These are phyloP conservation scores for Dione juno DNA, from an alignment of 2,888 invertebrate genomes.

Conservation along the genomic window DNA sequence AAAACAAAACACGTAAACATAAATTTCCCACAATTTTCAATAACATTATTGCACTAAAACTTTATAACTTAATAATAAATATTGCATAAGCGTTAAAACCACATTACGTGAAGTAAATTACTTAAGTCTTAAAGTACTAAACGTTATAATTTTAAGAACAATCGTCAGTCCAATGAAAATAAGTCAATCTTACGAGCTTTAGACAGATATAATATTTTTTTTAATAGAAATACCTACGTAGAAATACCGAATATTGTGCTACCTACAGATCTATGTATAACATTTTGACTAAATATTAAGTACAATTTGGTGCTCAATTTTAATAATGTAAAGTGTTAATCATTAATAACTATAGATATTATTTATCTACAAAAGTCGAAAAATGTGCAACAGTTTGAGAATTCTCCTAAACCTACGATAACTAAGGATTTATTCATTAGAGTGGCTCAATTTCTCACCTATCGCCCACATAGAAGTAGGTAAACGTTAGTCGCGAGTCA, in stretches of 20 bases:
- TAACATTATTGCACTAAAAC: constrained; percentile 82
- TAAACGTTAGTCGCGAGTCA: background rate
- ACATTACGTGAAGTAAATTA: constrained; percentile 69
- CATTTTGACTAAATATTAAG: constrained; percentile 83
- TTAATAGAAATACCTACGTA: constrained; percentile 51
- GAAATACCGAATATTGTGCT: constrained; percentile 65
- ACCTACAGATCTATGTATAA: constrained; percentile 62
- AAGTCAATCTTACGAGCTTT: constrained; percentile 67
- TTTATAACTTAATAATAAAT: constrained; percentile 82
- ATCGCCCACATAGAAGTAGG: constrained; percentile 22
- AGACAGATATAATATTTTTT: constrained; percentile 64
- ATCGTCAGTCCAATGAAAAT: constrained; percentile 78
- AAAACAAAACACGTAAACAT: constrained; percentile 77
- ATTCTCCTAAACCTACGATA: constrained; percentile 61
- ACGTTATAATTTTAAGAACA: constrained; percentile 69
- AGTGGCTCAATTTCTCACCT: constrained; percentile 36
- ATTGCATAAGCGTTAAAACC: constrained; percentile 79
- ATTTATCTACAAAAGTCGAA: constrained; percentile 78
- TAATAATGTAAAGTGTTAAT: constrained; percentile 78
- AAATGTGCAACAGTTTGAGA: constrained; percentile 66
- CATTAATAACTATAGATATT: constrained; percentile 70
- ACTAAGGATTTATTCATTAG: constrained; percentile 40
- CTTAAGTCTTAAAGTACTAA: constrained; percentile 72
- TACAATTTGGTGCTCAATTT: constrained; percentile 83
- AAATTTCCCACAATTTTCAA: constrained; percentile 80